These are phyloP conservation scores for Platorchestia sp. DNA, from an alignment of 1,140 invertebrate genomes.

Conservation along the genomic window DNA sequence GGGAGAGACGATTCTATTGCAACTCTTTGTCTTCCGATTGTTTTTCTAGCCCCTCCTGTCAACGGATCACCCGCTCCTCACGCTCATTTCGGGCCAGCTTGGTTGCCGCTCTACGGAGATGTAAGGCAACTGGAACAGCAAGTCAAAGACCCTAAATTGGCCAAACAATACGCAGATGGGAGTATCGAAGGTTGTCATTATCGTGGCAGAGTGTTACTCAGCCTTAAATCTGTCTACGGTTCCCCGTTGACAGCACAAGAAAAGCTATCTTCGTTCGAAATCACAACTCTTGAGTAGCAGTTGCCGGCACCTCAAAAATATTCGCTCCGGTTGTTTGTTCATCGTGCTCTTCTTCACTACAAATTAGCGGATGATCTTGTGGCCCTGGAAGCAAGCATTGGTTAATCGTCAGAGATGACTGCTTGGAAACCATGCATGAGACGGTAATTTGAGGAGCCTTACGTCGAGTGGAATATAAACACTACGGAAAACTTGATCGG, in stretches of 20 bases:
- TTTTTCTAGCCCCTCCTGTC: not conserved
- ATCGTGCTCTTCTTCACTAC: constrained; percentile 2
- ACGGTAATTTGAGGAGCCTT: constrained; percentile 10
- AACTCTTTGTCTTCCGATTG: not conserved
- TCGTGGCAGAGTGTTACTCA: not conserved
- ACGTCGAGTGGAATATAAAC: not conserved
- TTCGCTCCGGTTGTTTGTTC: not conserved
- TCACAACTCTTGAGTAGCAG: constrained; percentile 12
- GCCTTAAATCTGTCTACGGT: not conserved
- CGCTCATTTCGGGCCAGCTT: constrained; percentile 29
- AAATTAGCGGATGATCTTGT: not conserved
- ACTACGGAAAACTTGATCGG: not conserved
- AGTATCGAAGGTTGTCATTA: constrained; percentile 24
- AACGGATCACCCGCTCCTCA: not conserved
- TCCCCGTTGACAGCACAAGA: not conserved
- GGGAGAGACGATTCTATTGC: constrained; percentile 13
- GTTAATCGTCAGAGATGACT: not conserved
- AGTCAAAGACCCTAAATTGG: not conserved
- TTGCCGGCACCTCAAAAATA: not conserved
- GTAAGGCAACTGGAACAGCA: constrained; percentile 21
- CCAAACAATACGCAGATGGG: not conserved
- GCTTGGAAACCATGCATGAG: constrained; percentile 18
- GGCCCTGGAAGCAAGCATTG: constrained; percentile 11
- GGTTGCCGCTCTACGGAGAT: constrained; percentile 16
- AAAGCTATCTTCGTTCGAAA: not conserved